Base-by-base conservation (phyloP, 2,888 invertebrate genomes). In the Allophyes oxyacanthae region DNA sequence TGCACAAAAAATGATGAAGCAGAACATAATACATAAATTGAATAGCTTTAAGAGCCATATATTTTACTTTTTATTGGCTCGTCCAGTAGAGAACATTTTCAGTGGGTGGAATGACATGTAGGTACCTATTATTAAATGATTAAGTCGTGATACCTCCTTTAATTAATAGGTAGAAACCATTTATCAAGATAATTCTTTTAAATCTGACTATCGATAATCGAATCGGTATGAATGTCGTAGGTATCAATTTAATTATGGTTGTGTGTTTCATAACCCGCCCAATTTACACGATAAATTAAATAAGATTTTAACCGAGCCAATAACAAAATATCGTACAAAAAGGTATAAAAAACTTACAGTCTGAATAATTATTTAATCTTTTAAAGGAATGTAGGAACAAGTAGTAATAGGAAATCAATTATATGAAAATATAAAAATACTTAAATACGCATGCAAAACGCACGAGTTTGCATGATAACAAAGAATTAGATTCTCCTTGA, bases 1-100 rank as follows among this genome's bases (percentile, higher is more conserved):
- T 13, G n/a, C 11, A 40, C 45, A 56, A 72, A 64, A 71, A 44
- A 25, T 36, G 34, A 57, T 38, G 30, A 32, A 58, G 13, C 42
- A 7, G 30, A 43, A 41, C 15, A 36, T 44, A 43, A 40, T 30
- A 28, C 9, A n/a, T n/a, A n/a, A n/a, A n/a, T n/a, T n/a, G n/a
- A 46, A 40, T n/a, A 48, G 36, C 13, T 38, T 13, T 6, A 30
- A 32, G 2, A 33, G 33, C 10, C 10, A 25, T 57, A 46, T 48
- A 48, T 53, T 52, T 51, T 20, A 48, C 43, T 57, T 70, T 68
- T 64, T 70, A 60, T 64, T 13, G 40, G 30, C 20, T 30, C 8
- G 8, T 44, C 30, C 6, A 49, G 14, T 45, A 38, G 6, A 48
- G 46, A 62, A 32, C 30, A 7, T 55, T 62, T 62, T 36, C 32